Percentiles rank a stretch among this genome's conserved stretches.
Evolutionary conservation across 2,797 vertebrate genomes (phyloP).

Genomic region (Moxostoma hubbsi): DNA sequence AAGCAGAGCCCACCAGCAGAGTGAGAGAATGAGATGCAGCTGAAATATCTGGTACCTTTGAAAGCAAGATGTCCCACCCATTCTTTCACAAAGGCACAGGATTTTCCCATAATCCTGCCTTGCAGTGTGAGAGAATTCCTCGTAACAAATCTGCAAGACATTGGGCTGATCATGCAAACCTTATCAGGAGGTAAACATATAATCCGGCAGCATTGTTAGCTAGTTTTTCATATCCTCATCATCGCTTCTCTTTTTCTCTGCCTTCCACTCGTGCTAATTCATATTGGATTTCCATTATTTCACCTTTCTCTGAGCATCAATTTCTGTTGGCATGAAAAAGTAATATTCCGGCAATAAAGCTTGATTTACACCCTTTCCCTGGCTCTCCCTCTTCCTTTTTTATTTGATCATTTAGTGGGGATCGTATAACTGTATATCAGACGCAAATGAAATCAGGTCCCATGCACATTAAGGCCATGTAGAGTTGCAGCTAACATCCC

Average conservation of each 20-base stretch:
- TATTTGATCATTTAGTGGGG: slow-evolving; percentile 86
- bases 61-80: slow-evolving; percentile 20
- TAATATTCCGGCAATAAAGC: slow-evolving; percentile 85
- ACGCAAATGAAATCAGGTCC: slow-evolving; percentile 88
- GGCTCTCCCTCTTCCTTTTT: slow-evolving; percentile 70
- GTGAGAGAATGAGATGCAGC: background rate
- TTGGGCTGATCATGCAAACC: slow-evolving; percentile 45
- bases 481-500: slow-evolving; percentile 80
- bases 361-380: slow-evolving; percentile 82
- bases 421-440: slow-evolving; percentile 89
- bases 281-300: slow-evolving; percentile 77
- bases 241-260: slow-evolving; percentile 53
- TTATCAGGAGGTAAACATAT: slow-evolving; percentile 59
- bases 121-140: slow-evolving; percentile 59
- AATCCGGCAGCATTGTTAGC: slow-evolving; percentile 55
- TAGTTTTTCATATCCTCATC: slow-evolving; percentile 56
- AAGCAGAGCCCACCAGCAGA: slow-evolving; percentile 44
- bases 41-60: slow-evolving; percentile 1
- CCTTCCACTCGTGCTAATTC: slow-evolving; percentile 71
- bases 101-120: slow-evolving; percentile 59
- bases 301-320: slow-evolving; percentile 80
- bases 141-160: slow-evolving; percentile 60
- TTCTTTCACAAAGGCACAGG: slow-evolving; percentile 42
- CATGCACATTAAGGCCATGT: slow-evolving; percentile 84
- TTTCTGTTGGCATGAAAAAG: slow-evolving; percentile 84